A percentile compares a stretch with the other conserved stretches of the same genome.
Conservation (phyloP, 1,140 invertebrate species). For the Acromyrmex charruanus region DNA sequence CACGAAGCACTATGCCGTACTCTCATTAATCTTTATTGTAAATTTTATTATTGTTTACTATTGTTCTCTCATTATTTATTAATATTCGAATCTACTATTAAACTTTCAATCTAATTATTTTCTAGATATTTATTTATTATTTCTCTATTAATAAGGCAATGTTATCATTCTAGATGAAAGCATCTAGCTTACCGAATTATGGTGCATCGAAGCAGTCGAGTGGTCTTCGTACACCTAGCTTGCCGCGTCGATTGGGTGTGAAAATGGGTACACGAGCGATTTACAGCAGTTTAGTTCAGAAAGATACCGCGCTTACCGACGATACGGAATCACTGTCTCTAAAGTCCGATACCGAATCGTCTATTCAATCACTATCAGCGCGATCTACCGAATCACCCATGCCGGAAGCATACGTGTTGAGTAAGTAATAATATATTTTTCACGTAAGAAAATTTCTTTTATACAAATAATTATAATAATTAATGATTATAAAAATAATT, state of each 20-base stretch:
- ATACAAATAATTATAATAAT: background rate
- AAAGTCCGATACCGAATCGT: constrained; percentile 83
- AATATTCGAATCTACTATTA: background rate
- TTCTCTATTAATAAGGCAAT: background rate
- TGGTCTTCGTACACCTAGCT: constrained; percentile 84
- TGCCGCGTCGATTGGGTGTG: constrained; percentile 89
- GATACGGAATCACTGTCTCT: constrained; percentile 83
- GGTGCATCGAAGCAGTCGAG: constrained; percentile 77
- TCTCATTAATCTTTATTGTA: background rate
- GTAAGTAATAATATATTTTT: constrained; percentile 76
- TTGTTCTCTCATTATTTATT: background rate
- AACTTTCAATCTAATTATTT: background rate
- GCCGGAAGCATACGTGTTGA: constrained; percentile 86
- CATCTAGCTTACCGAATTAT: constrained; percentile 84
- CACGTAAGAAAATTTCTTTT: background rate
- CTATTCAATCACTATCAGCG: constrained; percentile 81
- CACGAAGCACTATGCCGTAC: too few relatives aligned
- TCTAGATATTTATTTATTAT: background rate
- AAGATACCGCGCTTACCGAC: constrained; percentile 82
- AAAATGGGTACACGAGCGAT: constrained; percentile 92
- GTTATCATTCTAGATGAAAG: constrained; percentile 79
- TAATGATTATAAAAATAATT: background rate
- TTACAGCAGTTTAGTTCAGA: constrained; percentile 81
- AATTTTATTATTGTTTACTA: background rate
- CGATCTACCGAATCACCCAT: constrained; percentile 83